Base-by-base conservation (phyloP, 2,113 vertebrate species). In the Grantiella picta region DNA sequence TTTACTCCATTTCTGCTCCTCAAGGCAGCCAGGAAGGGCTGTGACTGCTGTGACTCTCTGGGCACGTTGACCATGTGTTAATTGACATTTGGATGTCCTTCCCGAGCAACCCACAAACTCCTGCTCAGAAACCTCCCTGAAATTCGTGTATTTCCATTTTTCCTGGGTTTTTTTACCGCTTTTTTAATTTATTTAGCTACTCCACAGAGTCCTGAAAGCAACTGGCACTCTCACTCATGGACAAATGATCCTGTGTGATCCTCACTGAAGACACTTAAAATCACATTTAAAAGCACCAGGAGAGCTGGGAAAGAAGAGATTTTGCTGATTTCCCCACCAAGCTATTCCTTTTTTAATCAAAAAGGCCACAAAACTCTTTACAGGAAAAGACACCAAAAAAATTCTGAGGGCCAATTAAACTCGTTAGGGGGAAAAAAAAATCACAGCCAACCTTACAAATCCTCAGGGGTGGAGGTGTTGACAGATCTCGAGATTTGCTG, bases 101-200 rank as follows among this genome's bases (percentile, higher is more conserved):
- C 60, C 33, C 11, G 3, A 90, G 15, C 1, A 19, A 56, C 33
- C 45, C 70, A 60, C 57, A 29, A 35, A 64, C 14, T 31, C 42
- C 7, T 9, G 65, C 33, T 33, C 45, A 36, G 10, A 19, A 64
- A 33, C 7, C 47, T 54, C 61, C 17, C 40, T 65, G 38, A 53
- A 71, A 19, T 59, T 56, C 5, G 28, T 24, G 29, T 5, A 8
- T 28, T 72, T 52, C 35, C 15, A 9, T 44, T 38, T 44, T 49
- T 50, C 13, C 35, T 19, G 15, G 5, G 4, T 22, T 22, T 15
- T 2, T 3, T 5, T 0, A 1, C 4, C 5, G 5, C 5, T 1
- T 44, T 73, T 63, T 59, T 5, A 31, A 49, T 73, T 70, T 50
- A 31, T 76, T 57, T 21, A 56, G 35, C 42, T 31, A 4, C 36